Evolutionary conservation across 2,888 invertebrate genomes (phyloP).

Genomic region (Ennomos erosarius): DNA sequence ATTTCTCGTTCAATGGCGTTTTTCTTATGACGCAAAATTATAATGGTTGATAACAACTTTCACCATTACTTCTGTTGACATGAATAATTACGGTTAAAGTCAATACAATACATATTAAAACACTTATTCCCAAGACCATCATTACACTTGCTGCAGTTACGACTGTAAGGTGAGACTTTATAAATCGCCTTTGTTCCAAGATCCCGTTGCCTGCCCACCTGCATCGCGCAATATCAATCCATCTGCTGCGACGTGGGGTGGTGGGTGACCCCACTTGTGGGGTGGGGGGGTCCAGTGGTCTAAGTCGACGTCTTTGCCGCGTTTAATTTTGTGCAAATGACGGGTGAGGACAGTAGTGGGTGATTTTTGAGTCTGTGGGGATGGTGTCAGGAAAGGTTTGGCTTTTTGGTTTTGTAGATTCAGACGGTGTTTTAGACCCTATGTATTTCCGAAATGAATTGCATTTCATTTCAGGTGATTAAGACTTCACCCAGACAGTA

Average conservation of each 20-base stretch:
- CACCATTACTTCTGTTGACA: no score
- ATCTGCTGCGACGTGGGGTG: constrained; percentile 62
- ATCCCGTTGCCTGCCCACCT: constrained; percentile 68
- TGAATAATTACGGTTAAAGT: no score
- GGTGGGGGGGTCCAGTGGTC: constrained; percentile 46
- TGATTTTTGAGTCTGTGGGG: constrained; percentile 13
- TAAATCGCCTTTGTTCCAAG: constrained; percentile 73
- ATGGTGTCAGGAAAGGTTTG: no score
- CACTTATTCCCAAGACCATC: not conserved
- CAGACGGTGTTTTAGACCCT: no score
- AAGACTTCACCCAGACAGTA: no score
- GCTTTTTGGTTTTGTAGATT: no score
- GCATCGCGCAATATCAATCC: constrained; percentile 81
- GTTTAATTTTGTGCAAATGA: constrained; percentile 83
- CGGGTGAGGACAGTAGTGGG: constrained; percentile 51
- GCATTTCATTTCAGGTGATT: no score
- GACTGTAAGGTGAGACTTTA: constrained; percentile 37
- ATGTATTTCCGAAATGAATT: no score
- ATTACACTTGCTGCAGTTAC: constrained; percentile 19
- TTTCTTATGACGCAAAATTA: no score
- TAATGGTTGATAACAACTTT: no score
- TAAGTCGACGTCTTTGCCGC: constrained; percentile 72
- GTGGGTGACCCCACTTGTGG: constrained; percentile 34
- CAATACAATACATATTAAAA: not conserved
- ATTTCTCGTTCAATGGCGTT: no score